A percentile compares a stretch with the other conserved stretches of the same genome.
phyloP scores from a whole-genome alignment of 2,888 invertebrate species.

The Meiosimyza decipiens region DNA sequence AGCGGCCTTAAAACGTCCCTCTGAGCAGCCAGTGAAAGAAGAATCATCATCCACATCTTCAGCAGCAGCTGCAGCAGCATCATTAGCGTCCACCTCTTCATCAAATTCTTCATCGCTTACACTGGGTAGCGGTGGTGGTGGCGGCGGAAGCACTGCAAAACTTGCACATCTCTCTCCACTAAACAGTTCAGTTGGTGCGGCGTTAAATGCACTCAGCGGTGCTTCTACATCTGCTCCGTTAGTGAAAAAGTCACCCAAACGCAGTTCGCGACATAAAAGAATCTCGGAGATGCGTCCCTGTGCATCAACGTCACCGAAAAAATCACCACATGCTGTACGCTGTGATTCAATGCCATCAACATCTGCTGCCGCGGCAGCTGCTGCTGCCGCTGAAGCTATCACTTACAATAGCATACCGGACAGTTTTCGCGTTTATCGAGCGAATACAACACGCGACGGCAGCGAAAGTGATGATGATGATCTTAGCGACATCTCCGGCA shows the following conservation, averaged over 20 bases:
- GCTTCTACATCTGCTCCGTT: constrained; percentile 46
- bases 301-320: constrained; percentile 62
- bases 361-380: constrained; percentile 39
- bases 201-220: constrained; percentile 31
- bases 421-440: constrained; percentile 70
- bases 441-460: constrained; percentile 63
- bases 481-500: constrained; percentile 60
- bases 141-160: not conserved
- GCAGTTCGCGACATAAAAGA: constrained; percentile 61
- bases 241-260: constrained; percentile 61
- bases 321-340: constrained; percentile 57
- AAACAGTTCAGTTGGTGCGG: constrained; percentile 22
- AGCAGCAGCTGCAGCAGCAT: constrained; percentile 49
- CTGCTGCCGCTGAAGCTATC: constrained; percentile 30
- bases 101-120: constrained; percentile 45
- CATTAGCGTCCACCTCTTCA: constrained; percentile 43
- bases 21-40: constrained; percentile 60
- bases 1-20: constrained; percentile 68
- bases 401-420: constrained; percentile 63
- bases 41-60: constrained; percentile 54
- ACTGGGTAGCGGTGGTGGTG: constrained; percentile 46
- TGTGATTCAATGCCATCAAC: constrained; percentile 40
- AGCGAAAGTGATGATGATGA: constrained; percentile 65
- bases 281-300: constrained; percentile 56
- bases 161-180: constrained; percentile 44